Evolutionary conservation across 2,113 vertebrate species (phyloP), one percentile per base, ranked within the genome.

Genomic region (Varanus komodoensis): DNA sequence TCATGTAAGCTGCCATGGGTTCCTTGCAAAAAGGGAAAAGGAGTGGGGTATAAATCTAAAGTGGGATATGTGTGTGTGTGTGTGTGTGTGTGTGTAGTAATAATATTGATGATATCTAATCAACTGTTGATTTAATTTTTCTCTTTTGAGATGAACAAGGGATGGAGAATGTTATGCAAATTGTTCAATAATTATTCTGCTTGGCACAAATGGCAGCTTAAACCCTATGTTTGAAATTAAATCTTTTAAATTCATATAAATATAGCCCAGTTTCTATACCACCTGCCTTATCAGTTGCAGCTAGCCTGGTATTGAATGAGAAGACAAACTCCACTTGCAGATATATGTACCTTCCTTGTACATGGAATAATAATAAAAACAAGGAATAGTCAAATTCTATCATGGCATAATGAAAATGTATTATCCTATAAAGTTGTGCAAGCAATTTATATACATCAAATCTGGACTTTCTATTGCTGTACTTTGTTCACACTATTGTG

Each of bases 111-210:
- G 38, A 44, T 44, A 44, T 3, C 38, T 54, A n/a, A 19, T 27
- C 50, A n/a, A 61, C 12, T 61, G n/a, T 44, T 85, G 48, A 32
- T 23, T 73, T 68, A 15, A 23, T 11, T 50, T 73, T 86, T n/a
- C 23, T 71, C 44, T 71, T 52, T 44, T 29, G 52, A 77, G 91
- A 92, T 86, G 78, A 92, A 90, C 85, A 91, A 67, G 87, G 90
- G 88, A 88, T 15, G 78, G 68, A 27, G 90, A 82, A 25, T 21
- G 64, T 6, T 82, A 92, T 89, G 90, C 74, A 80, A 82, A 91
- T 32, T 96, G 92, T n/a, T 86, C 71, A 21, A 32, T 91, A 92
- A 84, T 89, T 77, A 0, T 77, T 67, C 57, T 75, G 83, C 84
- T 81, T 0, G 0, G 0, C 5, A 90, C 78, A 61, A 89, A 29